A percentile compares a stretch with the other conserved stretches of the same genome.
These are phyloP conservation scores for Agrilus planipennis DNA, from an alignment of 1,140 invertebrate species.

Conservation along the genomic window DNA sequence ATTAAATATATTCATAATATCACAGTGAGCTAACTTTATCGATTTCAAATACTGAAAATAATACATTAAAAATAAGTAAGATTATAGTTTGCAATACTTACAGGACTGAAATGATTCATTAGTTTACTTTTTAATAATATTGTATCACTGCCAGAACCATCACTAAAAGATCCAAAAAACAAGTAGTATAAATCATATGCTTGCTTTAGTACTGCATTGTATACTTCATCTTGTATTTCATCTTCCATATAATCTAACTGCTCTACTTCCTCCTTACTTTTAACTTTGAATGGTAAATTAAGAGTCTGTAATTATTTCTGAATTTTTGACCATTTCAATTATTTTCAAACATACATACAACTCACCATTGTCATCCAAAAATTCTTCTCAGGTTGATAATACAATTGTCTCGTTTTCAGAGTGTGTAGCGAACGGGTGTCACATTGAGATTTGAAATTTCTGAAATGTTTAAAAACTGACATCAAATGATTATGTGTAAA, in stretches of 20 bases:
- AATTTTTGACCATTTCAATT: conserved; percentile 10
- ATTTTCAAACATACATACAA: conserved; percentile 9
- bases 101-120: conserved; percentile 51
- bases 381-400: conserved; percentile 71
- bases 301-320: conserved; percentile 45
- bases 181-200: conserved; percentile 65
- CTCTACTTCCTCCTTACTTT: conserved; percentile 52
- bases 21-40: conserved; percentile 58
- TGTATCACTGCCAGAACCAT: conserved; percentile 40
- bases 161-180: conserved; percentile 52
- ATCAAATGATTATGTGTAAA: conserved; percentile 4
- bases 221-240: conserved; percentile 67
- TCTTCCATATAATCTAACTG: conserved; percentile 60
- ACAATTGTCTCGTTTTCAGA: conserved; percentile 76
- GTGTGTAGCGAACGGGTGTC: conserved; percentile 77
- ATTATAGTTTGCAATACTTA: conserved; percentile 30
- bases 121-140: conserved; percentile 50
- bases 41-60: conserved; percentile 62
- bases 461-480: conserved; percentile 2
- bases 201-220: conserved; percentile 56
- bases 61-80: background rate
- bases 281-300: conserved; percentile 53
- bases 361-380: conserved; percentile 88
- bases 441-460: conserved; percentile 58
- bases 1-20: conserved; percentile 77